Conservation (phyloP, 2,113 vertebrate genomes). For the Podarcis cretensis region DNA sequence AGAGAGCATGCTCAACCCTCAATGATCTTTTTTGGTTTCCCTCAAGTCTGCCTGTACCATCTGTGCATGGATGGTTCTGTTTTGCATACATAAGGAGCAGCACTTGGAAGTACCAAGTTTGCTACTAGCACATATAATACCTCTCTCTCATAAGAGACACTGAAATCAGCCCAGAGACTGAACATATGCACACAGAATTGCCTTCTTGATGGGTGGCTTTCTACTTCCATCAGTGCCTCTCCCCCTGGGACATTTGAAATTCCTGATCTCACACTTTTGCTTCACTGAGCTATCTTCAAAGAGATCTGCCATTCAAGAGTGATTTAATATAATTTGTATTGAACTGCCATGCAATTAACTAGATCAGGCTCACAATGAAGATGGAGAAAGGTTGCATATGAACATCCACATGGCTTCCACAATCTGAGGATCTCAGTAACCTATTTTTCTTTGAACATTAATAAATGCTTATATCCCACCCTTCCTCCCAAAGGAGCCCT, state of each 20-base stretch:
- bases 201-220: too few species aligned
- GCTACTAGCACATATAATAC: neutral
- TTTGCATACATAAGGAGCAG: neutral
- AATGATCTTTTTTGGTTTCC: neutral
- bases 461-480: too few species aligned
- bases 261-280: neutral
- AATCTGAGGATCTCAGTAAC: fast-evolving
- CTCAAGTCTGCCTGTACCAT: neutral
- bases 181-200: neutral
- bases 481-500: neutral
- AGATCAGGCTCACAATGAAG: neutral
- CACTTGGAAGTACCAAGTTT: neutral
- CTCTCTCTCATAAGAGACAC: neutral
- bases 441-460: neutral
- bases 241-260: neutral
- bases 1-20: neutral
- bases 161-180: neutral
- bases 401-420: fast-evolving
- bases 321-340: neutral
- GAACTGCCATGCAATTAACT: neutral
- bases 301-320: too few species aligned
- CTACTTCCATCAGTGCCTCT: neutral
- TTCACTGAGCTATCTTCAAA: neutral
- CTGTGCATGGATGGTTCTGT: neutral
- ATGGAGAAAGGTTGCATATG: fast-evolving